Evolutionary conservation across 1,140 invertebrate species (phyloP).

Genomic region (Polyergus mexicanus): DNA sequence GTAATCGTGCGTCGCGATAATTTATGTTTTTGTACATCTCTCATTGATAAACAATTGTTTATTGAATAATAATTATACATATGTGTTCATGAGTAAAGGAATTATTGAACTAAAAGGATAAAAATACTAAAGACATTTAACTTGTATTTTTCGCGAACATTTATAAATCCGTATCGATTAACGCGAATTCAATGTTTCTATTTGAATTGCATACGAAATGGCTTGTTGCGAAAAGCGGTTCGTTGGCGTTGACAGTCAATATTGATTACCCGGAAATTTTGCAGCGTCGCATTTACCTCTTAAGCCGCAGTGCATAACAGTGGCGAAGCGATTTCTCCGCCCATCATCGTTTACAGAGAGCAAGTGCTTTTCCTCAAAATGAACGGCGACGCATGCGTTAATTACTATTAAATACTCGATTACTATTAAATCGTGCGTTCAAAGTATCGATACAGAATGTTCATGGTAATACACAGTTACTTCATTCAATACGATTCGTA

Average conservation of each 20-base stretch:
- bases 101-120: not conserved
- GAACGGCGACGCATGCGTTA: conserved; percentile 53
- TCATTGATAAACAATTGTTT: not conserved
- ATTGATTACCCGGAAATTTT: conserved; percentile 57
- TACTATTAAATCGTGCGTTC: conserved; percentile 42
- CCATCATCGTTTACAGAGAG: conserved; percentile 38
- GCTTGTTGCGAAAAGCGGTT: conserved; percentile 59
- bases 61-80: not conserved
- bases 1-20: not conserved
- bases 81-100: not conserved
- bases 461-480: conserved; percentile 15
- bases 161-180: conserved; percentile 49
- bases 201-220: conserved; percentile 49
- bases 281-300: conserved; percentile 41
- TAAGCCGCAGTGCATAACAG: conserved; percentile 42
- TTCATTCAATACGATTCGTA: conserved; percentile 55
- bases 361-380: conserved; percentile 60
- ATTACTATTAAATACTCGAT: conserved; percentile 49
- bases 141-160: conserved; percentile 17
- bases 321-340: conserved; percentile 37
- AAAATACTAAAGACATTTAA: conserved; percentile 7
- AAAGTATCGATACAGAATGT: conserved; percentile 51
- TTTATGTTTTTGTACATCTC: not conserved
- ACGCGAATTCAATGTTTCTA: conserved; percentile 29
- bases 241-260: conserved; percentile 45